A percentile compares a stretch with the other conserved stretches of the same genome.
These are phyloP conservation scores for Hemaris fuciformis DNA, from an alignment of 2,888 invertebrate genomes.

Conservation along the genomic window DNA sequence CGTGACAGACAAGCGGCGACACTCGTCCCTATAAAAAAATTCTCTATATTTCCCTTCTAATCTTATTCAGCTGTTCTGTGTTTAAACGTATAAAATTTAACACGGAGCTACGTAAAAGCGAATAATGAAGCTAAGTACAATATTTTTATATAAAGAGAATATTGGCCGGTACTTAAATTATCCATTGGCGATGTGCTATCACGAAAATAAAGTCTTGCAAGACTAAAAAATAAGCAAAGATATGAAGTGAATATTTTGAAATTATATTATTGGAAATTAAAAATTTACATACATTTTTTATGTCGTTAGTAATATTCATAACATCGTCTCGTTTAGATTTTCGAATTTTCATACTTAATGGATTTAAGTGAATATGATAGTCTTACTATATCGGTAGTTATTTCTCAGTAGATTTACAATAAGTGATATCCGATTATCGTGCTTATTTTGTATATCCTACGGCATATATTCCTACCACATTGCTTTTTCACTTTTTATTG, in stretches of 20 bases:
- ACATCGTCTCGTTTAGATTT: not conserved
- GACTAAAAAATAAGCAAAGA: not conserved
- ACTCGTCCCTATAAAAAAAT: too few relatives aligned
- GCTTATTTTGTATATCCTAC: not conserved
- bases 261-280: not conserved
- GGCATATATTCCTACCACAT: slow-evolving; percentile 10
- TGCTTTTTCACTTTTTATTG: not conserved
- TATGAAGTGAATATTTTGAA: not conserved
- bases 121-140: not conserved
- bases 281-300: not conserved
- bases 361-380: not conserved
- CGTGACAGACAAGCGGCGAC: too few relatives aligned
- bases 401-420: not conserved
- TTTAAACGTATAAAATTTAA: not conserved
- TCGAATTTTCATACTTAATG: not conserved
- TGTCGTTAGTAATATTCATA: not conserved
- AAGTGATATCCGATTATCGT: not conserved
- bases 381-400: not conserved
- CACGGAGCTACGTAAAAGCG: not conserved
- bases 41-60: too few relatives aligned
- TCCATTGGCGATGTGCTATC: not conserved
- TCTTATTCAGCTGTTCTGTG: too few relatives aligned
- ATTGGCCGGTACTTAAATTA: slow-evolving; percentile 5
- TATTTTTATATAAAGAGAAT: not conserved
- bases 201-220: slow-evolving; percentile 1